These are phyloP conservation scores for Drosophila kanapiae DNA, from an alignment of 1,140 invertebrate species.

Conservation along the genomic window DNA sequence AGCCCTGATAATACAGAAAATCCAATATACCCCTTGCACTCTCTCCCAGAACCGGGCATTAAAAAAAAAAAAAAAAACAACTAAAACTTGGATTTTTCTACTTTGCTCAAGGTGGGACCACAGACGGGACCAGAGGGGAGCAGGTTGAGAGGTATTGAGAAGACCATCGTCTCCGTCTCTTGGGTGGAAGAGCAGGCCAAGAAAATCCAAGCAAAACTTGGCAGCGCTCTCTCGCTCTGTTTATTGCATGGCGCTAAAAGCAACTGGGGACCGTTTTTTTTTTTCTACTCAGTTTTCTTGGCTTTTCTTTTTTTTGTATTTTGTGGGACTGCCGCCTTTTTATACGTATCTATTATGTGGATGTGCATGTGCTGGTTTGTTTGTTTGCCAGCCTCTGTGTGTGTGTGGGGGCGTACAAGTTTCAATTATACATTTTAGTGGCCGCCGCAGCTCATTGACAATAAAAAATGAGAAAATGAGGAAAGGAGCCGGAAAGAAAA, in stretches of 20 bases:
- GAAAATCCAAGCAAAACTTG: slow-evolving; percentile 68
- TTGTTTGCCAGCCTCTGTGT: slow-evolving; percentile 19
- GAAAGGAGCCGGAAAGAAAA: slow-evolving; percentile 38
- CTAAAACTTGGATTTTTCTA: slow-evolving; percentile 61
- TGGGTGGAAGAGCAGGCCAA: slow-evolving; percentile 39
- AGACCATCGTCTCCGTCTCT: slow-evolving; percentile 19
- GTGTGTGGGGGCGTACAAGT: slow-evolving; percentile 72
- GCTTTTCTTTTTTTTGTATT: not conserved
- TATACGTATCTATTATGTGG: slow-evolving; percentile 33
- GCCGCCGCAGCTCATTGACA: slow-evolving; percentile 68
- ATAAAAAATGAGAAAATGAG: slow-evolving; percentile 24
- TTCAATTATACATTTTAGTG: slow-evolving; percentile 81
- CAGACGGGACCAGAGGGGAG: slow-evolving; percentile 13
- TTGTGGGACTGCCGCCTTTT: slow-evolving; percentile 33
- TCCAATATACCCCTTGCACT: slow-evolving; percentile 22
- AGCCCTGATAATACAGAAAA: slow-evolving; percentile 1
- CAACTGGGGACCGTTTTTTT: slow-evolving; percentile 72
- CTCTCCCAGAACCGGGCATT: slow-evolving; percentile 9
- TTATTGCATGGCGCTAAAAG: slow-evolving; percentile 77
- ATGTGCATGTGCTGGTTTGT: slow-evolving; percentile 35
- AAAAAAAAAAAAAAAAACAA: slow-evolving; percentile 19
- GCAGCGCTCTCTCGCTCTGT: slow-evolving; percentile 67
- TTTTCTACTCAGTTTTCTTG: slow-evolving; percentile 32
- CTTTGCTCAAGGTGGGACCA: slow-evolving; percentile 64
- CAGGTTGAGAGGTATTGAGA: not conserved